A percentile compares a stretch with the other conserved stretches of the same genome.
Evolutionary conservation across 2,888 invertebrate species (phyloP).

Genomic region (Strigamia maritima): DNA sequence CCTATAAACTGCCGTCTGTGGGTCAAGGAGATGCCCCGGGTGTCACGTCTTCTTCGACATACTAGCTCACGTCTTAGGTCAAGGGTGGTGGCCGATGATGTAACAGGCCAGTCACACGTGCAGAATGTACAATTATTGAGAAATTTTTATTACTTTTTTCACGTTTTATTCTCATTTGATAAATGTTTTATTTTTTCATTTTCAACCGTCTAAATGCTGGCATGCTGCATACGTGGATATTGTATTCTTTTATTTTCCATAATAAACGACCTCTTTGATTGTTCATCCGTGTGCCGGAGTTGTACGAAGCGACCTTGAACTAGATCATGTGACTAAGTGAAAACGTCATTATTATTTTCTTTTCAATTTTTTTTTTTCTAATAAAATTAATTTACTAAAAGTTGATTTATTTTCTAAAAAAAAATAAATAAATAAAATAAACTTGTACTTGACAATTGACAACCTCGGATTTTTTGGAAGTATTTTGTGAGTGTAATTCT

Average conservation of each 20-base stretch:
- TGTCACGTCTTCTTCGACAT: slow-evolving; percentile 11
- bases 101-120: slow-evolving; percentile 11
- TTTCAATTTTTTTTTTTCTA: neutral
- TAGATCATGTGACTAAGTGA: neutral
- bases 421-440: too few species aligned
- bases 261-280: neutral
- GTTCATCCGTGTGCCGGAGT: neutral
- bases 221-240: neutral
- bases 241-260: neutral
- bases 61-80: slow-evolving; percentile 10
- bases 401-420: neutral
- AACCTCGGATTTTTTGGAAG: neutral
- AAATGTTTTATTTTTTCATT: neutral
- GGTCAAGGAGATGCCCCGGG: slow-evolving; percentile 23
- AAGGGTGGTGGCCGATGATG: slow-evolving; percentile 1
- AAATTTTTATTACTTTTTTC: neutral
- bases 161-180: neutral
- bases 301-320: neutral
- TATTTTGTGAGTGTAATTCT: neutral
- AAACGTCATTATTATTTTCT: neutral
- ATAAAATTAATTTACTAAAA: neutral
- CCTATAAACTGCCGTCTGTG: slow-evolving; percentile 15
- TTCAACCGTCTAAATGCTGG: neutral
- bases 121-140: neutral
- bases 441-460: too few species aligned